phyloP scores from a whole-genome alignment of 2,797 vertebrate genomes.

The Phoxinus dragarum region DNA sequence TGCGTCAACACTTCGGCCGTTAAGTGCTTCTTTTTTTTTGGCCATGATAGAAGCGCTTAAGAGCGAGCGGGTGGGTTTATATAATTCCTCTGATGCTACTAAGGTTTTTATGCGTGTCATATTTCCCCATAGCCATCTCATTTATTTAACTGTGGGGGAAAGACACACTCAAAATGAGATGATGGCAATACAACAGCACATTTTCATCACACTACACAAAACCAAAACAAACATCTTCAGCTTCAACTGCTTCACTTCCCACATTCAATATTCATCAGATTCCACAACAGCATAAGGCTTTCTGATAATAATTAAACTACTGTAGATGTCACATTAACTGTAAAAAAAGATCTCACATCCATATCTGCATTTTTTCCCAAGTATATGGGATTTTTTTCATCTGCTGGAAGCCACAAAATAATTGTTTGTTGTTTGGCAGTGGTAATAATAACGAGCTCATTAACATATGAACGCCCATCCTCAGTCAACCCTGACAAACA shows the following conservation, averaged over 20 bases:
- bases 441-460: background rate
- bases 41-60: constrained; percentile 32
- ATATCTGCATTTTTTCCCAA: background rate
- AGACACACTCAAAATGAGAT: constrained; percentile 24
- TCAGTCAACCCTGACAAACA: background rate
- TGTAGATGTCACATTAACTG: background rate
- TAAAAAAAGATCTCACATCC: background rate
- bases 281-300: background rate
- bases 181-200: background rate
- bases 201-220: background rate
- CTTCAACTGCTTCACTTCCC: background rate
- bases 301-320: background rate
- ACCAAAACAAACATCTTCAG: constrained; percentile 2
- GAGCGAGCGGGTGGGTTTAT: constrained; percentile 27
- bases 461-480: background rate
- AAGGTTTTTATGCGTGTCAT: constrained; percentile 19
- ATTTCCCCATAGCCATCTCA: constrained; percentile 36
- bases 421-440: background rate
- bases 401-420: background rate
- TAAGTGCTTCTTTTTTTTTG: constrained; percentile 53
- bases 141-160: background rate
- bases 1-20: constrained; percentile 38
- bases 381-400: background rate
- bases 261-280: constrained; percentile 25
- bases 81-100: constrained; percentile 17